These are phyloP conservation scores for Drosophila virilis DNA, from an alignment of 1,140 invertebrate genomes.

Conservation along the genomic window DNA sequence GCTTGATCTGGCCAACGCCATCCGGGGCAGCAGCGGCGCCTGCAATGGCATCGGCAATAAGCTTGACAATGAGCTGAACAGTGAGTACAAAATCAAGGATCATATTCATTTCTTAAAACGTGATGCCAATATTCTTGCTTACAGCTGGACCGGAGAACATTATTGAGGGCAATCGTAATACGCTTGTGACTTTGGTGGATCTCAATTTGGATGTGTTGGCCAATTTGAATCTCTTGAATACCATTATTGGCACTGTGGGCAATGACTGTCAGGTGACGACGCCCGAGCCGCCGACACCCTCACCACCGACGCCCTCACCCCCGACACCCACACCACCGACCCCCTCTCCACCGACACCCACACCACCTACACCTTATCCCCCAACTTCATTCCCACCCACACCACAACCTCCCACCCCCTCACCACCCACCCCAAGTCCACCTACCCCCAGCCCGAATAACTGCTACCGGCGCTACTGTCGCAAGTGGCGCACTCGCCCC, in stretches of 20 bases:
- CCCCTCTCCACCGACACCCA: not conserved
- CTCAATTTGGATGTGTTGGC: not conserved
- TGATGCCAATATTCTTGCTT: not conserved
- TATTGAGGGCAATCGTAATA: slow-evolving; percentile 21
- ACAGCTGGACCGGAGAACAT: slow-evolving; percentile 20
- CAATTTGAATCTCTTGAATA: slow-evolving; percentile 13
- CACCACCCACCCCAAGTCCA: slow-evolving; percentile 41
- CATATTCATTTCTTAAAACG: too few species aligned
- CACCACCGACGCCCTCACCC: slow-evolving; percentile 19
- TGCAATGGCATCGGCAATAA: slow-evolving; percentile 22
- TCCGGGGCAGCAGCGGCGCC: slow-evolving; percentile 26
- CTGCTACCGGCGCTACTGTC: slow-evolving; percentile 70
- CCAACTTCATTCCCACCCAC: slow-evolving; percentile 23
- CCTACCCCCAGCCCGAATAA: slow-evolving; percentile 59
- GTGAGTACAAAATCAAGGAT: slow-evolving; percentile 6
- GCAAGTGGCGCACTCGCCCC: slow-evolving; percentile 65
- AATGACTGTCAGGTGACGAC: slow-evolving; percentile 20
- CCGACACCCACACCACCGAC: slow-evolving; percentile 26
- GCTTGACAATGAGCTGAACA: slow-evolving; percentile 8
- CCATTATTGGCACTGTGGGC: slow-evolving; percentile 25
- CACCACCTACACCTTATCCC: slow-evolving; percentile 25
- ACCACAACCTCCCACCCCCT: slow-evolving; percentile 30
- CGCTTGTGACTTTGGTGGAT: slow-evolving; percentile 15
- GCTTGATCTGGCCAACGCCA: slow-evolving; percentile 47
- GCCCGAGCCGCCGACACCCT: slow-evolving; percentile 13